These are phyloP conservation scores for Indicator indicator DNA, from an alignment of 2,113 vertebrate genomes.

Conservation along the genomic window DNA sequence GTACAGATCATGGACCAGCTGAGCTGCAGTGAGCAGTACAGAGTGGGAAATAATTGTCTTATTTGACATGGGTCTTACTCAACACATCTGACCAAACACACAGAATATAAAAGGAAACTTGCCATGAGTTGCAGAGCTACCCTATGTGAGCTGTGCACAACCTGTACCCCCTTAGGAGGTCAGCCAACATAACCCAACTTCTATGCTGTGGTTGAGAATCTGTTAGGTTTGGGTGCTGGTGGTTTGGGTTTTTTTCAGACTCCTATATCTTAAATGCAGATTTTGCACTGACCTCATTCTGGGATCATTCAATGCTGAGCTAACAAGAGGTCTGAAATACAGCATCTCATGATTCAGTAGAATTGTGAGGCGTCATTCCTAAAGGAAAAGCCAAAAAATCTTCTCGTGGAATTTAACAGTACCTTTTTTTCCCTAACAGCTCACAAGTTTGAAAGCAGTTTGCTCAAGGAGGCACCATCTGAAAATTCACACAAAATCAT, in stretches of 20 bases:
- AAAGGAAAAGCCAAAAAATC: not conserved
- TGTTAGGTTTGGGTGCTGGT: not conserved
- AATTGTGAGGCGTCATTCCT: not conserved
- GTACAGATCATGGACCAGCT: accelerated
- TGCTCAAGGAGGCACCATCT: not conserved
- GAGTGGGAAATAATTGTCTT: not conserved
- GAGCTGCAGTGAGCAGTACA: accelerated
- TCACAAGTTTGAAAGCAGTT: not conserved
- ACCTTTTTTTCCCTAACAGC: not conserved
- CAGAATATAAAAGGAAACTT: not conserved
- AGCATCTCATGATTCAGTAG: not conserved
- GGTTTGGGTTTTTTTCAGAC: not conserved
- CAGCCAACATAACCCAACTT: not conserved
- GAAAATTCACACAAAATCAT: not conserved
- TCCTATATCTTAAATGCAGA: not conserved
- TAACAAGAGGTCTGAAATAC: not conserved
- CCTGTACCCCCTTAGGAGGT: not conserved
- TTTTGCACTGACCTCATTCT: not conserved
- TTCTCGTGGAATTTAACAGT: not conserved
- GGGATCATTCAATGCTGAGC: not conserved
- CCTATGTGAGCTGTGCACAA: accelerated
- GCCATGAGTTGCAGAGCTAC: not conserved
- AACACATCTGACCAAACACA: accelerated
- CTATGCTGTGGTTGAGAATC: not conserved
- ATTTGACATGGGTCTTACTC: not conserved